These are phyloP conservation scores for Chelon auratus DNA, from an alignment of 2,797 vertebrate genomes.

Conservation along the genomic window DNA sequence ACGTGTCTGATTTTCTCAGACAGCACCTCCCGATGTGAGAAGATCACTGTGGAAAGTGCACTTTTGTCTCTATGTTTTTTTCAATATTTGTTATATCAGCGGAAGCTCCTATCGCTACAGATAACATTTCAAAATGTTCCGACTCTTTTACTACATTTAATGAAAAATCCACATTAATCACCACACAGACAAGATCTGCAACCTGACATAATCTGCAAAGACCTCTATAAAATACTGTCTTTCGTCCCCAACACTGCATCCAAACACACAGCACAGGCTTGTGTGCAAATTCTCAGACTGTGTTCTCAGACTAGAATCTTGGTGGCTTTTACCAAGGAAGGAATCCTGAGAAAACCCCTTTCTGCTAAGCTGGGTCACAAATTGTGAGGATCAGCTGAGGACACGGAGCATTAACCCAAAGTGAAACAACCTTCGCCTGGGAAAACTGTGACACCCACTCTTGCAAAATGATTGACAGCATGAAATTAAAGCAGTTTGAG, in stretches of 20 bases:
- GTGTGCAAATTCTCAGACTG: no score
- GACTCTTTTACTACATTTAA: background rate
- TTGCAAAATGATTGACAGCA: conserved; percentile 32
- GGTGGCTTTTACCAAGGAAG: conserved; percentile 17
- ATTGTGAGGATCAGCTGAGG: conserved; percentile 37
- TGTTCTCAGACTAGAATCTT: conserved; percentile 19
- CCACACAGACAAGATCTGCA: background rate
- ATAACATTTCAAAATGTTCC: background rate
- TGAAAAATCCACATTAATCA: background rate
- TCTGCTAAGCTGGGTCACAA: conserved; percentile 25
- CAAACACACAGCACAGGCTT: conserved; percentile 3
- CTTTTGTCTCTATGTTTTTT: background rate
- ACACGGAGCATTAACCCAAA: conserved; percentile 43
- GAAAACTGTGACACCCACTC: conserved; percentile 17
- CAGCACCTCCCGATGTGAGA: conserved; percentile 20
- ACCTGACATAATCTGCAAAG: background rate
- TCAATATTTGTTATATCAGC: background rate
- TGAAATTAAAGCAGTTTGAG: conserved; percentile 40
- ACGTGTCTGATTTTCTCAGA: conserved; percentile 41
- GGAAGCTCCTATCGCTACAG: background rate
- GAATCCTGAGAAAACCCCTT: conserved; percentile 13
- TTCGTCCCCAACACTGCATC: background rate
- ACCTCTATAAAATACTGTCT: conserved; percentile 2
- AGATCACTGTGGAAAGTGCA: conserved; percentile 5
- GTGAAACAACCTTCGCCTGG: conserved; percentile 12